Conservation (phyloP, 2,888 invertebrate species). For the Drosophila quinaria region DNA sequence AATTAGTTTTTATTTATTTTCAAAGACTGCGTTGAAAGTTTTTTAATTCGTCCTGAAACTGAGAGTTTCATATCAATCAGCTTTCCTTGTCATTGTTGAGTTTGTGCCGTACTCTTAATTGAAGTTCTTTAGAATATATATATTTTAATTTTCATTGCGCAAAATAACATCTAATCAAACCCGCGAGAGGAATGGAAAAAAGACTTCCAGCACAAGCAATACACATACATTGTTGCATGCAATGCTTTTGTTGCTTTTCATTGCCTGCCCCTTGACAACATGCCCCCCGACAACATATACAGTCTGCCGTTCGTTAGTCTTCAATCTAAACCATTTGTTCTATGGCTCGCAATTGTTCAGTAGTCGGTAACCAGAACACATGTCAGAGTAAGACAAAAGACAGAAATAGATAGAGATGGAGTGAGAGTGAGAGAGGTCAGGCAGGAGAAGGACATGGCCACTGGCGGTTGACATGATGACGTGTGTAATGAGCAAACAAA, state of each 20-base stretch:
- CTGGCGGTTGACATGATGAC: constrained; percentile 78
- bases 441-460: constrained; percentile 50
- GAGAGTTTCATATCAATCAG: constrained; percentile 6
- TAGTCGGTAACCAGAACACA: constrained; percentile 40
- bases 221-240: constrained; percentile 15
- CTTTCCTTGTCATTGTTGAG: constrained; percentile 10
- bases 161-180: constrained; percentile 34
- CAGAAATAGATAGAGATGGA: background rate
- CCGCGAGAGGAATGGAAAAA: background rate
- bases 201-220: constrained; percentile 8
- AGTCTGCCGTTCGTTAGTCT: constrained; percentile 45
- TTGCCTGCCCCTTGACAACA: background rate
- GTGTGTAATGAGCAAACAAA: constrained; percentile 81
- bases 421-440: background rate
- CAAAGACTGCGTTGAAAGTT: too few species aligned
- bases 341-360: constrained; percentile 56
- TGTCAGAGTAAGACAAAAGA: constrained; percentile 36
- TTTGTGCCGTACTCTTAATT: constrained; percentile 26
- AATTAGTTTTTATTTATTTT: too few species aligned
- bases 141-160: constrained; percentile 23
- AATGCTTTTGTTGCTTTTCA: constrained; percentile 36
- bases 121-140: constrained; percentile 12
- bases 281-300: background rate
- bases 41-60: background rate
- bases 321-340: constrained; percentile 68